These are phyloP conservation scores for Cheilinus undulatus DNA, from an alignment of 2,113 vertebrate genomes.

Conservation along the genomic window DNA sequence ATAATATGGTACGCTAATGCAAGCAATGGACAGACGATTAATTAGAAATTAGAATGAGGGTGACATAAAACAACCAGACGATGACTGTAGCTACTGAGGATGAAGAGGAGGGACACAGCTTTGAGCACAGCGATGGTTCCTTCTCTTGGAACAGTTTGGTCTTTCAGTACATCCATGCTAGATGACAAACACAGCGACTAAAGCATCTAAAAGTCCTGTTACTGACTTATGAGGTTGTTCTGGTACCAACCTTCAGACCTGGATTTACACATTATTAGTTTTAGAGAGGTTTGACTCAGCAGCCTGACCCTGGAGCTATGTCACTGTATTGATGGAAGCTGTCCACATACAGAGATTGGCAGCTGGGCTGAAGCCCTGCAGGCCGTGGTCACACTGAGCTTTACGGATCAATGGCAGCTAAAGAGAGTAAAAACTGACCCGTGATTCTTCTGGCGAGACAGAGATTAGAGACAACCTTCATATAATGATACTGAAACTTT, in stretches of 20 bases:
- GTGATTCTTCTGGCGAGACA: background rate
- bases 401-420: constrained; percentile 10
- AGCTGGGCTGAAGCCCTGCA: constrained; percentile 24
- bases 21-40: no score
- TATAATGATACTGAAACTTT: no score
- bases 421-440: constrained; percentile 6
- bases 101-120: no score
- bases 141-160: constrained; percentile 46
- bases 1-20: no score
- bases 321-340: constrained; percentile 24
- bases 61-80: constrained; percentile 16
- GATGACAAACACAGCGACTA: constrained; percentile 37
- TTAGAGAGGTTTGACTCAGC: constrained; percentile 37
- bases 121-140: constrained; percentile 52
- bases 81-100: no score
- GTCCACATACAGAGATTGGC: constrained; percentile 20
- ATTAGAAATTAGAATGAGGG: constrained; percentile 10
- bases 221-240: constrained; percentile 40
- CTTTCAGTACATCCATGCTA: constrained; percentile 55
- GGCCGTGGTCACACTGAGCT: constrained; percentile 21
- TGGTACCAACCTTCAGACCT: constrained; percentile 16
- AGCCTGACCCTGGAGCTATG: constrained; percentile 12
- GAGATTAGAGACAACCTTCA: background rate
- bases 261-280: constrained; percentile 13
- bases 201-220: constrained; percentile 35